Base-by-base conservation (phyloP, 2,113 vertebrate genomes). In the Hippocampus mohnikei region DNA sequence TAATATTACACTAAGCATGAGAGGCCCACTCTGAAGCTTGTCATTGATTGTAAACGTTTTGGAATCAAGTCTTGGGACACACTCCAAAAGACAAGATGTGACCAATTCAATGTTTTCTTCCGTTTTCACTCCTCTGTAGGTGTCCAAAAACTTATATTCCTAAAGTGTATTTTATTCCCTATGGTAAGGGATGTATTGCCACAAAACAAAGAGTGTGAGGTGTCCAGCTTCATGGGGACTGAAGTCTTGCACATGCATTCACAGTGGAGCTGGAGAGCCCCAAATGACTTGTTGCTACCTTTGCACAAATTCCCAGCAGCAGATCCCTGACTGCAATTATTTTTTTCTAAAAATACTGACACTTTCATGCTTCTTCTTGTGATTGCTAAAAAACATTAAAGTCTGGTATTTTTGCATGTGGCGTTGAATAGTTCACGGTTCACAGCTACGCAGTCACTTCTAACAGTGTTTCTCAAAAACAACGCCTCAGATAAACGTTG, bases 401-500 rank as follows among this genome's bases (percentile, higher is more conserved):
- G 29, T 40, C 37, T 44, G 62, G 5, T 64, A 44, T 25, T 23
- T 23, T 64, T 64, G 40, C 40, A 65, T 40, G 37, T 56, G 5
- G 21, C 50, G 40, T 10, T 60, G 5, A 41, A 61, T 11, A 7
- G 1, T 48, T 44, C 40, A 40, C 13, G 2, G 48, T 33, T 44
- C 20, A 15, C 52, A n/a, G 48, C 12, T 20, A 63, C 44, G 48
- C 13, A 37, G 46, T 29, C 65, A 40, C n/a, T 65, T 44, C 12
- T 29, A 15, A 46, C 67, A 15, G 52, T 25, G 64, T 72, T 27
- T 73, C 48, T 56, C 75, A 61, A 76, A 21, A 29, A 50, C 40
- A 29, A 8, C 44, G 40, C 5, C 5, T 69, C 44, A 60, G 48
- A 8, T 44, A 33, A 23, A 68, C 80, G 72, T 70, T 69, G 84